Evolutionary conservation across 2,113 vertebrate species (phyloP), one percentile per base, ranked within the genome.

Genomic region (Tragelaphus buxtoni): DNA sequence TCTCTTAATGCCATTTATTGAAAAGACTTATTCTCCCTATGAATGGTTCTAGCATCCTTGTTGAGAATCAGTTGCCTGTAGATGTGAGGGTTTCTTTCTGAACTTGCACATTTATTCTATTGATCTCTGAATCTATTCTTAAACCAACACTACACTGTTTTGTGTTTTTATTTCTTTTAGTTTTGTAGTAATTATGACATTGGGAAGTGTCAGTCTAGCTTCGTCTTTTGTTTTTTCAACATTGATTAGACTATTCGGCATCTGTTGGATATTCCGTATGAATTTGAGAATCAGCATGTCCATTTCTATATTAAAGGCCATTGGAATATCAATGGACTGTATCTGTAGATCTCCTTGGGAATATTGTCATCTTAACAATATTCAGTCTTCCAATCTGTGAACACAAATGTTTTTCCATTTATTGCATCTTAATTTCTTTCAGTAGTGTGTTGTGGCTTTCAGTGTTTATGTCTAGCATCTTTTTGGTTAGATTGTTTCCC

Each of bases 171-270:
- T 61, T 86, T 85, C 61, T 86, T 90, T 17, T 88, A 18, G 22
- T 11, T 87, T 83, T 84, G 45, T 39, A 58, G 55, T 79, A 84
- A 80, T 45, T 94, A 80, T 90, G 28, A 94, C 84, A 88, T 53
- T 17, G 35, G 42, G 16, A 63, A 17, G 4, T 76, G 39, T 95
- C 47, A 91, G 22, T 53, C 45, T 22, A 45, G 63, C n/a, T 85
- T 89, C 24, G 7, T 56, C 94, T 56, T 74, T 96, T 72, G 20
- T 76, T 88, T 96, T 77, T 88, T 96, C 35, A 79, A 94, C 51
- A 77, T 35, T 60, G 20, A 91, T 94, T 88, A 89, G 51, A 8
- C 42, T 92, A 74, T 63, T 90, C 24, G 45, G 45, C 20, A 47
- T 30, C 22, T 42, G 39, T 91, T 88, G 28, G 22, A 81, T 55